These are phyloP conservation scores for Epizoanthus illoricatus DNA, from an alignment of 92 coral and sea anemone genomes.

Conservation along the genomic window DNA sequence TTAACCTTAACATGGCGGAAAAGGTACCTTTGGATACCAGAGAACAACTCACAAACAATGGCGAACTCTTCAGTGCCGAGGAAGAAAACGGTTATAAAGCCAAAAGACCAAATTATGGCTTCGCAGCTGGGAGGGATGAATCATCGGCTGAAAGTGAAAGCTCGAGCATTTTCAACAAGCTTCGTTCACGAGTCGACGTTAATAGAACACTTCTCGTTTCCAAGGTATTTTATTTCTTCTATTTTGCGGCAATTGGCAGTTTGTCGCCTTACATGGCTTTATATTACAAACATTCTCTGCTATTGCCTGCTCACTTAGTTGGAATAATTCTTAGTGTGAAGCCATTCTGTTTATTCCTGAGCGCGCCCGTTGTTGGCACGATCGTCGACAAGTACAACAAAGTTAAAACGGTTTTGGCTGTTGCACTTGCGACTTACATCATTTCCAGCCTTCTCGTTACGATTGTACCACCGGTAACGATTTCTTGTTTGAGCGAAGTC, in stretches of 20 bases:
- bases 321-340: conserved; percentile 84
- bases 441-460: conserved; percentile 70
- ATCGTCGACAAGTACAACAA: conserved; percentile 94
- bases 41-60: conserved; percentile 1
- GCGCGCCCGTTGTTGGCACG: conserved; percentile 88
- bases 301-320: conserved; percentile 82
- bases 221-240: conserved; percentile 83
- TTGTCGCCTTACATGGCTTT: conserved; percentile 82
- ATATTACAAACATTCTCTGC: conserved; percentile 87
- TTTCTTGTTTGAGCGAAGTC: conserved; percentile 78
- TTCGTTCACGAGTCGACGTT: conserved; percentile 51
- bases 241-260: conserved; percentile 88
- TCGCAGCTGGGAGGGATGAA: conserved; percentile 12
- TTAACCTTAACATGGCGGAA: conserved; percentile 10
- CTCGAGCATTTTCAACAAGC: conserved; percentile 45
- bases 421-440: conserved; percentile 76
- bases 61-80: conserved; percentile 72
- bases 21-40: not conserved
- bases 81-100: conserved; percentile 44
- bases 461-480: conserved; percentile 81
- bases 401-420: conserved; percentile 63
- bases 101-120: not conserved
- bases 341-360: conserved; percentile 73
- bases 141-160: not conserved
- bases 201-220: conserved; percentile 66